Conservation (phyloP, 1,140 invertebrate species). For the Drosophila bocqueti region DNA sequence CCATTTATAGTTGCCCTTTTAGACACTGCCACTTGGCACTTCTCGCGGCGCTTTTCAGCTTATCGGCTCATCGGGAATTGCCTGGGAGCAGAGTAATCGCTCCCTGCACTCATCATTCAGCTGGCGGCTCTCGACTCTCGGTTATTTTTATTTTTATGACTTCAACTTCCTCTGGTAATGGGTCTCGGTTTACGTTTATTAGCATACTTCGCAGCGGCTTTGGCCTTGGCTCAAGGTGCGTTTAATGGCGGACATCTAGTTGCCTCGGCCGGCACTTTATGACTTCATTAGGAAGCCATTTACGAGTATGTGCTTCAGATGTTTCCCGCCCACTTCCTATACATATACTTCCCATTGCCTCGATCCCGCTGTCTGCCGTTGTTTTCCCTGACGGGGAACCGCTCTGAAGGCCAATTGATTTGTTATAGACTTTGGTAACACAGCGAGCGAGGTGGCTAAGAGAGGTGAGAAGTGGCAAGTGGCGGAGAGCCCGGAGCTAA, state of each 20-base stretch:
- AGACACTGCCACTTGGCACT: conserved; percentile 16
- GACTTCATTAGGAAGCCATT: conserved; percentile 77
- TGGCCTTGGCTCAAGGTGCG: conserved; percentile 67
- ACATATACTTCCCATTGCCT: conserved; percentile 4
- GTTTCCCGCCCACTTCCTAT: conserved; percentile 10
- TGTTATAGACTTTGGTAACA: conserved; percentile 55
- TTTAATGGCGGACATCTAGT: conserved; percentile 74
- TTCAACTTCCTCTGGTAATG: conserved; percentile 64
- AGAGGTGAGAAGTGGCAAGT: neutral
- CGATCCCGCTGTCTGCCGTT: neutral
- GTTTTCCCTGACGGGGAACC: conserved; percentile 17
- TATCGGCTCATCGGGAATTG: conserved; percentile 46
- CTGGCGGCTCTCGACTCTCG: conserved; percentile 14
- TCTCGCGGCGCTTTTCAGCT: conserved; percentile 33
- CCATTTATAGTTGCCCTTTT: conserved; percentile 25
- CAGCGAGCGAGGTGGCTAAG: conserved; percentile 1
- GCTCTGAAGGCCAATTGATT: conserved; percentile 74
- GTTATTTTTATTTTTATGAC: conserved; percentile 69
- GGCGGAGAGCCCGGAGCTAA: conserved; percentile 47
- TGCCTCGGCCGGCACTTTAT: conserved; percentile 66
- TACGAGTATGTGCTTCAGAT: conserved; percentile 55
- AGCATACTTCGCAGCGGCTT: conserved; percentile 74
- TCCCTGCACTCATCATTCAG: conserved; percentile 35
- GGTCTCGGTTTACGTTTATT: conserved; percentile 76
- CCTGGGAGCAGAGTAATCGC: conserved; percentile 16